Conservation (phyloP, 2,797 vertebrate species). For the Anguilla megastoma region DNA sequence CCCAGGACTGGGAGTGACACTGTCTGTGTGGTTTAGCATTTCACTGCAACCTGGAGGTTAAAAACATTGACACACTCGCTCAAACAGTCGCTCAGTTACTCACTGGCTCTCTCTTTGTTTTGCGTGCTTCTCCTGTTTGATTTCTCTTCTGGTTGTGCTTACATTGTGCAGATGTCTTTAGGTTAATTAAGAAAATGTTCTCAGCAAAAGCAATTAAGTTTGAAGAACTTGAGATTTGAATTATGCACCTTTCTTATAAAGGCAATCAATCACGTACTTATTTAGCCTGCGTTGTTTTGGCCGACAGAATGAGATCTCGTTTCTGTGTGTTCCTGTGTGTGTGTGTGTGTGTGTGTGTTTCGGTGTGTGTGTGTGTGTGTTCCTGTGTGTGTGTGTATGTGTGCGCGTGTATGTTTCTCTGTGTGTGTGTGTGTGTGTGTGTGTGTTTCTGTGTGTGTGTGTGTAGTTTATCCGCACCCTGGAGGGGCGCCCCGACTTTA, state of each 20-base stretch:
- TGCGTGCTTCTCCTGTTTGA: not conserved
- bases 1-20: not conserved
- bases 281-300: not conserved
- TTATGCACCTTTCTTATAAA: not conserved
- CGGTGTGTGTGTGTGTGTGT: slow-evolving; percentile 9
- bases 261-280: not conserved
- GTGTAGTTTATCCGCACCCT: slow-evolving; percentile 92
- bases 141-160: not conserved
- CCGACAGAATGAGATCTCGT: not conserved
- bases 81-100: not conserved
- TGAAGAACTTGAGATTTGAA: not conserved
- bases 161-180: slow-evolving; percentile 46
- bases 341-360: not conserved
- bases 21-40: not conserved
- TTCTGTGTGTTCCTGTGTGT: not conserved
- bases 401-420: not conserved
- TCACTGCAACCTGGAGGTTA: not conserved
- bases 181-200: slow-evolving; percentile 46
- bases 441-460: not conserved
- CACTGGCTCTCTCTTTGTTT: not conserved
- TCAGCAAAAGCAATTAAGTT: slow-evolving; percentile 28
- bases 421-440: slow-evolving; percentile 32
- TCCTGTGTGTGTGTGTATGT: not conserved
- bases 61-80: not conserved
- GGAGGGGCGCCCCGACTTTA: slow-evolving; percentile 92